These are phyloP conservation scores for Autographa pulchrina DNA, from an alignment of 2,888 invertebrate species.

Conservation along the genomic window DNA sequence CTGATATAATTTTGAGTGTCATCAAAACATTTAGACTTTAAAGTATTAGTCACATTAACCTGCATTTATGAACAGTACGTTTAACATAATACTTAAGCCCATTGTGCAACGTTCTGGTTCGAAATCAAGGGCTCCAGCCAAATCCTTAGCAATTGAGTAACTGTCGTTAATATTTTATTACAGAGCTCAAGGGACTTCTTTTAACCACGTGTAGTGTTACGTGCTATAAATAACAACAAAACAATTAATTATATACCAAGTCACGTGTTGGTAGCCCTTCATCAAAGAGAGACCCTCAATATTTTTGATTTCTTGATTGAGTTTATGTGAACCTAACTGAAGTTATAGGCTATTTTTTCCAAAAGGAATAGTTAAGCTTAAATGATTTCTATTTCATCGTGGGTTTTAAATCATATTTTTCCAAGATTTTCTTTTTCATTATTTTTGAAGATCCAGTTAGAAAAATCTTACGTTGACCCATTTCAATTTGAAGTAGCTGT, in stretches of 20 bases:
- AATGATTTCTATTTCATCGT: too few species aligned
- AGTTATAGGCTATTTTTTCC: too few species aligned
- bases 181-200: constrained; percentile 26
- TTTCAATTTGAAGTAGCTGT: background rate
- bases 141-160: background rate
- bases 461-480: too few species aligned
- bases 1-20: too few species aligned
- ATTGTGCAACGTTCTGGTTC: background rate
- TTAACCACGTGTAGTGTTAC: constrained; percentile 18
- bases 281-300: constrained; percentile 17
- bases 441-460: too few species aligned
- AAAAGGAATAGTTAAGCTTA: too few species aligned
- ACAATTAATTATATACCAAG: constrained; percentile 22
- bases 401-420: too few species aligned
- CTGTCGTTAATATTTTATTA: background rate
- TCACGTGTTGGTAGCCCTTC: constrained; percentile 44
- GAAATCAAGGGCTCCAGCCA: background rate
- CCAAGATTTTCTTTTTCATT: too few species aligned
- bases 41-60: too few species aligned
- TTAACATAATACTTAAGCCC: background rate
- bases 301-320: constrained; percentile 24
- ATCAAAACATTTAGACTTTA: too few species aligned
- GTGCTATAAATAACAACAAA: constrained; percentile 39
- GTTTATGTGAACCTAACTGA: constrained; percentile 7
- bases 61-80: background rate